Evolutionary conservation across 2,888 invertebrate genomes (phyloP).

Genomic region (Hirtodrosophila cameraria): DNA sequence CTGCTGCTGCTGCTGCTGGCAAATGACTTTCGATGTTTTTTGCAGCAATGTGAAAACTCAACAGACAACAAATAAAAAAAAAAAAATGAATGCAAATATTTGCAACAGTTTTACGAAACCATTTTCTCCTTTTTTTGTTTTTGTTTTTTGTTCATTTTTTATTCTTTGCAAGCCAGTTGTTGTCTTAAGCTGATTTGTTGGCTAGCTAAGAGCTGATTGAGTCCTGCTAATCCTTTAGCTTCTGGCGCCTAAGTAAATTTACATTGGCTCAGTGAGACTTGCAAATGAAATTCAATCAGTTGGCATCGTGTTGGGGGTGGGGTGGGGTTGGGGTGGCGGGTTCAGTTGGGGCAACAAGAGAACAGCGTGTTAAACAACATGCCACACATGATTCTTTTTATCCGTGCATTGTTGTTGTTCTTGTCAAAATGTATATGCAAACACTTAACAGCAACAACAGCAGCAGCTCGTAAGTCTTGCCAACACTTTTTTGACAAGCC

Average conservation of each 20-base stretch:
- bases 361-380: conserved; percentile 67
- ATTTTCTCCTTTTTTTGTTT: conserved; percentile 1
- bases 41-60: conserved; percentile 25
- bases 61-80: not conserved
- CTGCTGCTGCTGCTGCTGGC: conserved; percentile 46
- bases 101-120: conserved; percentile 30
- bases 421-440: conserved; percentile 65
- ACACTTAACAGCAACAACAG: conserved; percentile 59
- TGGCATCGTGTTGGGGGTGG: conserved; percentile 7
- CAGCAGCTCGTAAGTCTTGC: conserved; percentile 60
- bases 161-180: conserved; percentile 37
- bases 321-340: not conserved
- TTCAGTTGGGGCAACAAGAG: conserved; percentile 16
- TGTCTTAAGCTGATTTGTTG: conserved; percentile 78
- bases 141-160: not conserved
- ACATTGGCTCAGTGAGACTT: conserved; percentile 14
- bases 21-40: conserved; percentile 75
- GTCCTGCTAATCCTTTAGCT: conserved; percentile 43
- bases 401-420: conserved; percentile 33
- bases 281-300: conserved; percentile 14
- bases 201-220: conserved; percentile 55
- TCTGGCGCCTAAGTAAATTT: conserved; percentile 41
- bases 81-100: conserved; percentile 47
- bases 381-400: conserved; percentile 54
- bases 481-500: conserved; percentile 70